A percentile compares a stretch with the other conserved stretches of the same genome.
These are phyloP conservation scores for Leptopilina clavipes DNA, from an alignment of 1,140 invertebrate species.

Conservation along the genomic window DNA sequence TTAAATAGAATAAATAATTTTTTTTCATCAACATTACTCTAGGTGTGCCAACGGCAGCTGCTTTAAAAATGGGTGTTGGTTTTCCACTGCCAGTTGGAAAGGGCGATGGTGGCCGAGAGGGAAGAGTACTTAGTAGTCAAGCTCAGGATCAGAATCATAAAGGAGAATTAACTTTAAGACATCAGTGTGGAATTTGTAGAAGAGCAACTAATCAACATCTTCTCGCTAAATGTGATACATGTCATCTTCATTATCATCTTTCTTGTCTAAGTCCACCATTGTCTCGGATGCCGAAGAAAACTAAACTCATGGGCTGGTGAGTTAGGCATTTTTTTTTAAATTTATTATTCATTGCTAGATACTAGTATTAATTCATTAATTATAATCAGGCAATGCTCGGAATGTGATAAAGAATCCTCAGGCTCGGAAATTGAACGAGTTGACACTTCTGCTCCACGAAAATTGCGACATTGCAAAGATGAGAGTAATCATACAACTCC, in stretches of 20 bases:
- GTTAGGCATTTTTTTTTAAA: conserved; percentile 47
- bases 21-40: conserved; percentile 58
- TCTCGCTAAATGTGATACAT: conserved; percentile 95
- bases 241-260: conserved; percentile 93
- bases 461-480: conserved; percentile 84
- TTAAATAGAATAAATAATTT: conserved; percentile 21
- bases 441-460: conserved; percentile 85
- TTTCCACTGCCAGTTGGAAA: conserved; percentile 81
- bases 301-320: conserved; percentile 93
- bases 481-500: conserved; percentile 66
- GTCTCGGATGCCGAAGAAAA: conserved; percentile 94
- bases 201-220: conserved; percentile 89
- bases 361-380: no score
- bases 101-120: conserved; percentile 73
- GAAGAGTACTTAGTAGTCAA: conserved; percentile 77
- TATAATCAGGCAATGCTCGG: conserved; percentile 86
- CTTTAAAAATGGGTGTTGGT: conserved; percentile 87
- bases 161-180: conserved; percentile 70
- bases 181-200: conserved; percentile 89
- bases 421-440: conserved; percentile 84
- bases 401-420: conserved; percentile 88
- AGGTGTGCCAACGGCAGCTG: conserved; percentile 84
- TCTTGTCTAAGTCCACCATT: conserved; percentile 94
- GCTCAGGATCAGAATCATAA: conserved; percentile 79
- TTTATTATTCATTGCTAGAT: neutral